Evolutionary conservation across 2,888 invertebrate species (phyloP).

Genomic region (Cosmia pyralina): DNA sequence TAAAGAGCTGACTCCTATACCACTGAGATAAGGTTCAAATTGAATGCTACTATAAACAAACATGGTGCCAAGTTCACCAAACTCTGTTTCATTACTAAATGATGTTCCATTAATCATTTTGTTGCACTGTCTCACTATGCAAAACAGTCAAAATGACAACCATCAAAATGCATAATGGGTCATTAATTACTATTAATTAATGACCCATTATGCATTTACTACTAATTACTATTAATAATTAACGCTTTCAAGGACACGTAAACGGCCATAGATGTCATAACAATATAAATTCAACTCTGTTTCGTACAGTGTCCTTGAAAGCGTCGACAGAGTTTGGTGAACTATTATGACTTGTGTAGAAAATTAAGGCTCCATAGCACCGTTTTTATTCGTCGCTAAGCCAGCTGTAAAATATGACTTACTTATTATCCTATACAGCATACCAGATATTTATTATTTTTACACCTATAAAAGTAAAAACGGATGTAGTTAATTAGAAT

Average conservation of each 20-base stretch:
- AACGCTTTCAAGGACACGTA: no score
- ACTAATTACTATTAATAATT: no score
- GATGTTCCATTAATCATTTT: neutral
- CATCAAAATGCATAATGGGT: slow-evolving; percentile 20
- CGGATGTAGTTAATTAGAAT: neutral
- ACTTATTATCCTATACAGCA: no score
- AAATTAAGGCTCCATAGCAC: neutral
- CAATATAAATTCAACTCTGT: no score
- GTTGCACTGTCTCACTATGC: neutral
- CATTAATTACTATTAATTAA: no score
- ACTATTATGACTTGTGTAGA: neutral
- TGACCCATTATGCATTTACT: no score
- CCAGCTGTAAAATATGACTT: neutral
- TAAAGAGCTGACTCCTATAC: neutral
- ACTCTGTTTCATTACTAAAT: neutral
- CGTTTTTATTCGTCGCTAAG: neutral
- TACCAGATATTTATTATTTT: neutral
- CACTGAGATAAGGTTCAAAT: neutral
- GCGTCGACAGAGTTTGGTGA: neutral
- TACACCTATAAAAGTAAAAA: neutral
- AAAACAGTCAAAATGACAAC: slow-evolving; percentile 6
- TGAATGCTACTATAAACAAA: neutral
- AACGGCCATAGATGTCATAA: no score
- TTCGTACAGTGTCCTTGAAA: no score
- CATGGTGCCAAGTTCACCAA: neutral